phyloP scores from a whole-genome alignment of 1,140 invertebrate genomes.

The Lepidotrigona ventralis region DNA sequence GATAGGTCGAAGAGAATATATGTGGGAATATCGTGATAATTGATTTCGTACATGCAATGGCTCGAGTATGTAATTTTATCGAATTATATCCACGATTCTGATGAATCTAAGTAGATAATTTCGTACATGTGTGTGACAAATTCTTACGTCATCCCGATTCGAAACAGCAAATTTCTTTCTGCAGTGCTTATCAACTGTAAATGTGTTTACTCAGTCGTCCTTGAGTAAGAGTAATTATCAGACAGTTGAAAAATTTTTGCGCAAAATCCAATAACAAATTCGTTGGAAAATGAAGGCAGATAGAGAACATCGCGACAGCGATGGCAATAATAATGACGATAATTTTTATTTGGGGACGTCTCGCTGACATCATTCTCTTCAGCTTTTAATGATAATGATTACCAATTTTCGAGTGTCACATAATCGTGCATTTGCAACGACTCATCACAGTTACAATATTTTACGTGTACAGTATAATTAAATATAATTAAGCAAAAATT shows the following conservation, averaged over 20 bases:
- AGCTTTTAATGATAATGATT: not conserved
- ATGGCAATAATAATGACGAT: constrained; percentile 12
- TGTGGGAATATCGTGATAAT: not conserved
- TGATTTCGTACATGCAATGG: no score
- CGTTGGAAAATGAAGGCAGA: not conserved
- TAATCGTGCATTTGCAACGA: not conserved
- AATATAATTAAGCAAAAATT: not conserved
- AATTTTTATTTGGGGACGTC: not conserved
- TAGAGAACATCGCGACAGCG: not conserved
- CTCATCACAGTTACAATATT: not conserved
- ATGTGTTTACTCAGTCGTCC: not conserved
- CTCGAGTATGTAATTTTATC: no score
- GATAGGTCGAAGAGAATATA: not conserved
- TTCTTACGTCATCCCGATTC: not conserved
- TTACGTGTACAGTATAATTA: not conserved
- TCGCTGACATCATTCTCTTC: not conserved
- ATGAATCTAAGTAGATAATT: not conserved
- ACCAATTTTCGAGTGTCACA: not conserved
- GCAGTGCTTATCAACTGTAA: not conserved
- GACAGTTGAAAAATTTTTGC: not conserved
- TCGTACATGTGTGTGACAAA: not conserved
- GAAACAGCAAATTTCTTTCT: not conserved
- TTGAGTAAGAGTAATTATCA: not conserved
- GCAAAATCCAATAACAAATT: constrained; percentile 1
- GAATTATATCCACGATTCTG: no score